Base-by-base conservation (phyloP, 2,113 vertebrate species). In the Camelus bactrianus region DNA sequence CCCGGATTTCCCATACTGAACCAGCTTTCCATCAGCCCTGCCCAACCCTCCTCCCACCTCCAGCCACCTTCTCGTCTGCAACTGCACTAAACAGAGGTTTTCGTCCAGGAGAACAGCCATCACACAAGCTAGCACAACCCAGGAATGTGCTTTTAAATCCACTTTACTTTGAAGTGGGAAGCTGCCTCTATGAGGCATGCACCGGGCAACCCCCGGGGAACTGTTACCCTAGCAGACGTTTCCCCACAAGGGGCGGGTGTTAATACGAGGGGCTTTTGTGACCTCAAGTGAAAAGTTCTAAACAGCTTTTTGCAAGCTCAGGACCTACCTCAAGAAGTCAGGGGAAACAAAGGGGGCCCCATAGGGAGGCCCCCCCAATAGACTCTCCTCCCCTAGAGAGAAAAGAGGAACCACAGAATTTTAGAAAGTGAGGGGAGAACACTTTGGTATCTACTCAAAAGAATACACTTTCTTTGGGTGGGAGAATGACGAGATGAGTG, bases 1-100 rank as follows among this genome's bases (percentile, higher is more conserved):
- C 30, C 84, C 62, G 28, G 56, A 86, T 90, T 92, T 75, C 76
- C 35, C 70, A 50, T 1, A 89, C 58, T 86, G 92, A 96, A 96
- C 60, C 95, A 92, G 75, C 72, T 96, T 86, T 85, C 94, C 52
- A 89, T 65, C 24, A 30, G 82, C 38, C 50, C 28, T 16, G 54
- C 62, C 38, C 76, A 79, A 7, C 20, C 19, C 26, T 10, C 24
- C 6, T 30, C 72, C 46, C 16, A 30, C 32, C 62, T 24, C 46
- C n/a, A 28, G 3, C 6, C 6, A 46, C 75, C 30, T 58, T 93
- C 72, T 93, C 22, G 69, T 38, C 54, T 81, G 38, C 9, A 72
- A 12, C 1, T 73, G 54, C 62, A 35, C 42, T 46, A 15, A 32
- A 60, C 0, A 42, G 58, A 52, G 42, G 15, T 77, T 96, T 89